Evolutionary conservation across 2,113 vertebrate genomes (phyloP).

Genomic region (Callipepla squamata): DNA sequence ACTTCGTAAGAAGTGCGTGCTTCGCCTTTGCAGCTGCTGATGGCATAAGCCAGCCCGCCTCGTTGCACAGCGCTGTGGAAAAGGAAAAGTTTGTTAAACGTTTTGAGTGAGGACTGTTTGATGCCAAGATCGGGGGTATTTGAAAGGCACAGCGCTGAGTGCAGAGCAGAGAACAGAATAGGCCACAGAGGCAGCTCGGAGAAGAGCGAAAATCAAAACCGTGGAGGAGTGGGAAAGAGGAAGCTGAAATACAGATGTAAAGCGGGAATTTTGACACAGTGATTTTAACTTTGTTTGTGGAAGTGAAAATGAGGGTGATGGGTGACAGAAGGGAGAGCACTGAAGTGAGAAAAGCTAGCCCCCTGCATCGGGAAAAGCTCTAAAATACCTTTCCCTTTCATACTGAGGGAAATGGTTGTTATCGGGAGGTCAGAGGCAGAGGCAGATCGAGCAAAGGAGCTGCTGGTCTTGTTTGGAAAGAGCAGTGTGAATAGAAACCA

Average conservation of each 20-base stretch:
- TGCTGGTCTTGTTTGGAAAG: not conserved
- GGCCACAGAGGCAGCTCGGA: not conserved
- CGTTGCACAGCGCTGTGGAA: not conserved
- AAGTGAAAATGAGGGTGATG: slow-evolving; percentile 66
- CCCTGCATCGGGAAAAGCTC: not conserved
- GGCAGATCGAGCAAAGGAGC: not conserved
- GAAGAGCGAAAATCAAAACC: slow-evolving; percentile 28
- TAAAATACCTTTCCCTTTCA: not conserved
- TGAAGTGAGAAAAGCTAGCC: not conserved
- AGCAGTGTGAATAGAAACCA: not conserved
- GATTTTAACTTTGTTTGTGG: slow-evolving; percentile 57
- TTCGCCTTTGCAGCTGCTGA: not conserved
- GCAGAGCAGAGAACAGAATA: not conserved
- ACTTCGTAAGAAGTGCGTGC: not conserved
- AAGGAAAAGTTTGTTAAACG: not conserved
- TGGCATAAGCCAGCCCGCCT: not conserved
- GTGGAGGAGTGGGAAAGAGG: slow-evolving; percentile 33
- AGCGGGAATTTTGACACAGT: slow-evolving; percentile 65
- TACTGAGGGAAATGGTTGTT: not conserved
- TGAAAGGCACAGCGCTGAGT: not conserved
- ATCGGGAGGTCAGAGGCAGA: not conserved
- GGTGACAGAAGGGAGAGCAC: not conserved
- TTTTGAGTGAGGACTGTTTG: not conserved
- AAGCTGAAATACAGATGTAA: slow-evolving; percentile 42
- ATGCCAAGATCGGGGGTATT: not conserved